Conservation (phyloP, 2,888 invertebrate genomes). For the Xanthorhoe designata region DNA sequence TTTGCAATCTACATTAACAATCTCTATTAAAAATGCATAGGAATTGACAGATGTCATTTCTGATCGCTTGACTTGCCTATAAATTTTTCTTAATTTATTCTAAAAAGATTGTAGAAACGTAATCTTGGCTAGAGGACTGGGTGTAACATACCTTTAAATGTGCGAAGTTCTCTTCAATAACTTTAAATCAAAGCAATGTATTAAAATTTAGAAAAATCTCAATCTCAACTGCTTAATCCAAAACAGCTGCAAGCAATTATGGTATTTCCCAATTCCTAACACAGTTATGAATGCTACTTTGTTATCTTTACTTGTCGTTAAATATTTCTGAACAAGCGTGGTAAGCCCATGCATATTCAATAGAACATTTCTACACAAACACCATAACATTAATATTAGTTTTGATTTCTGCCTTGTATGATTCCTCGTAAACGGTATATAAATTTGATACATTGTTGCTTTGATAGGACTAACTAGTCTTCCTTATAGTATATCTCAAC, state of each 20-base stretch:
- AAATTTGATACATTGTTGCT: conserved; percentile 52
- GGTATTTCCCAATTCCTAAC: conserved; percentile 5
- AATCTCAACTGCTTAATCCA: not conserved
- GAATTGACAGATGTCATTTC: no score
- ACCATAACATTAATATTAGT: conserved; percentile 50
- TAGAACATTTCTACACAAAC: conserved; percentile 40
- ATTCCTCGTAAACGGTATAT: conserved; percentile 55
- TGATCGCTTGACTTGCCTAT: no score
- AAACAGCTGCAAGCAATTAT: not conserved
- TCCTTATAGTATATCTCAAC: not conserved
- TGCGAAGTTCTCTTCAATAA: not conserved
- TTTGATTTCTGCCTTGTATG: conserved; percentile 46
- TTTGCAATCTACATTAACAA: no score
- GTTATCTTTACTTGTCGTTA: conserved; percentile 29
- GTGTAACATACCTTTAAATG: no score
- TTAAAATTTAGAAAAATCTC: not conserved
- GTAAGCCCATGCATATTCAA: conserved; percentile 39
- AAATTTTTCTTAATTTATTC: no score
- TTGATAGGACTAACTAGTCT: conserved; percentile 7
- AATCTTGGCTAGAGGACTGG: no score
- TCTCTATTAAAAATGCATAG: no score
- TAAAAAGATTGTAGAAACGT: no score
- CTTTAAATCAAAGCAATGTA: not conserved
- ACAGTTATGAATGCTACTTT: conserved; percentile 18
- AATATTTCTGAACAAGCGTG: conserved; percentile 33